phyloP scores from a whole-genome alignment of 2,113 vertebrate species.

The Acrocephalus kingi region DNA sequence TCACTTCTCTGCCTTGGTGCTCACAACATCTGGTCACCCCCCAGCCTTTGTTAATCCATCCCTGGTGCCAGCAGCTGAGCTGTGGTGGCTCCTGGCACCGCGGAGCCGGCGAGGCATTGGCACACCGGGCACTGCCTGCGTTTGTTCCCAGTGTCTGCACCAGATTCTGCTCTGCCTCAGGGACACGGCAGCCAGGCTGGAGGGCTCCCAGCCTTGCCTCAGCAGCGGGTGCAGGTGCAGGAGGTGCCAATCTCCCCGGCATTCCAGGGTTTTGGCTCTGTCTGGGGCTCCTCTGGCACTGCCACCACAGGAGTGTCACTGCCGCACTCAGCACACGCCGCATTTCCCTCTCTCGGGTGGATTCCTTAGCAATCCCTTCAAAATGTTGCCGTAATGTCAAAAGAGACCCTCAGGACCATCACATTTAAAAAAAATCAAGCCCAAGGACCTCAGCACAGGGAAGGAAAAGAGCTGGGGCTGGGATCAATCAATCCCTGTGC shows the following conservation, averaged over 20 bases:
- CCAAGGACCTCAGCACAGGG: neutral
- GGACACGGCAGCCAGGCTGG: accelerated
- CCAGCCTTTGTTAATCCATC: neutral
- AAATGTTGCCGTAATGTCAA: neutral
- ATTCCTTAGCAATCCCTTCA: neutral
- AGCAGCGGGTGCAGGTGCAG: too few relatives aligned
- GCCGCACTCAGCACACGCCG: neutral
- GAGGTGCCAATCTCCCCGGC: neutral
- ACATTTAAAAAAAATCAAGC: neutral
- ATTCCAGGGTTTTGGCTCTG: accelerated
- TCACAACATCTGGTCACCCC: slow-evolving; percentile 36
- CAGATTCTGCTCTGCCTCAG: accelerated
- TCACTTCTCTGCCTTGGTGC: neutral
- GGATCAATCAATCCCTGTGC: too few relatives aligned
- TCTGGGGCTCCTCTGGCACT: neutral
- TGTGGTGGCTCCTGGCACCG: neutral
- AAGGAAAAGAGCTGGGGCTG: neutral
- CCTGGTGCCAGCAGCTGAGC: neutral
- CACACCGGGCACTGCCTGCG: too few relatives aligned
- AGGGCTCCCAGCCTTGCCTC: neutral
- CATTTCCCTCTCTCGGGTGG: neutral
- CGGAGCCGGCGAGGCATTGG: neutral
- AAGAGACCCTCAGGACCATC: neutral
- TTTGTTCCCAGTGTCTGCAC: accelerated
- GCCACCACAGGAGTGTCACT: neutral